phyloP scores from a whole-genome alignment of 2,113 vertebrate genomes.

The Cinclus cinclus region DNA sequence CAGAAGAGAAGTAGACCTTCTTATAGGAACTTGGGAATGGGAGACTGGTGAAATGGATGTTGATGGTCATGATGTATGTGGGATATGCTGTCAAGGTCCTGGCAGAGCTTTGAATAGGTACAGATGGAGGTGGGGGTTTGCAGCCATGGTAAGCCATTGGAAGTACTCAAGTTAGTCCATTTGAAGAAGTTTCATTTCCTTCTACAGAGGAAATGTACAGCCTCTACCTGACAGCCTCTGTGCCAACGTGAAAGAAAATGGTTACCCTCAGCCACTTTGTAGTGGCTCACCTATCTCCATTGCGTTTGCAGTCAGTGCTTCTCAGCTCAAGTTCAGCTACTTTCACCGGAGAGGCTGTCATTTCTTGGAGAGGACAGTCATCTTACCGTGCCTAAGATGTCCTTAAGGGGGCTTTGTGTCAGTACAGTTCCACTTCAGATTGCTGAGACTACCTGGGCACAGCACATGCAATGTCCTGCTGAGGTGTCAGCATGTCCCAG shows the following conservation, averaged over 20 bases:
- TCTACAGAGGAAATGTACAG: neutral
- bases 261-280: neutral
- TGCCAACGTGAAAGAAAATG: neutral
- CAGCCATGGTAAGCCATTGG: neutral
- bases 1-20: neutral
- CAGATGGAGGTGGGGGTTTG: neutral
- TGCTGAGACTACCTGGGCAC: neutral
- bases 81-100: neutral
- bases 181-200: neutral
- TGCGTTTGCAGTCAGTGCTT: neutral
- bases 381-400: rapidly evolving
- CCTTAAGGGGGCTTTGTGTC: neutral
- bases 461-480: neutral
- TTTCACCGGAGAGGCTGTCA: neutral
- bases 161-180: neutral
- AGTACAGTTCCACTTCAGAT: neutral
- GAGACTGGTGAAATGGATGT: neutral
- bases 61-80: neutral
- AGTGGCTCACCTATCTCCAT: neutral
- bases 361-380: neutral
- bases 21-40: neutral
- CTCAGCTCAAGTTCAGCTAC: neutral
- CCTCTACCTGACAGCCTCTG: neutral
- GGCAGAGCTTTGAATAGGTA: neutral
- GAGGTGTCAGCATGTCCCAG: neutral